These are phyloP conservation scores for Lycophotia porphyrea DNA, from an alignment of 2,888 invertebrate species.

Conservation along the genomic window DNA sequence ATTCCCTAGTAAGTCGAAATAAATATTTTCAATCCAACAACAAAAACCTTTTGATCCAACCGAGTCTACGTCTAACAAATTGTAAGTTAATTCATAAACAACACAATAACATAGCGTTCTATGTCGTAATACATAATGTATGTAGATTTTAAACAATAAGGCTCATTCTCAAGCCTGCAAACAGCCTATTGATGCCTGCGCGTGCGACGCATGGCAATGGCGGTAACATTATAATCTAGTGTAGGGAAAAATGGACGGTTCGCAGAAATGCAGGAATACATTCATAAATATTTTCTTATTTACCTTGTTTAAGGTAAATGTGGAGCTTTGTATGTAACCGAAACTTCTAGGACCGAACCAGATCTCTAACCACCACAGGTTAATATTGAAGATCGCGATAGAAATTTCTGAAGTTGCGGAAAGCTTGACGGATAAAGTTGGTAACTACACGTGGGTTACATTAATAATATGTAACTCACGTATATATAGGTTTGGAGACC, in stretches of 20 bases:
- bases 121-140: slow-evolving; percentile 49
- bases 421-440: background rate
- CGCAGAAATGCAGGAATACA: slow-evolving; percentile 53
- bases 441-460: background rate
- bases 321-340: background rate
- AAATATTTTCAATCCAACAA: background rate
- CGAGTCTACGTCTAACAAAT: slow-evolving; percentile 13
- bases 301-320: slow-evolving; percentile 54
- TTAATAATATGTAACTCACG: too few relatives aligned
- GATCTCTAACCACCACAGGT: background rate
- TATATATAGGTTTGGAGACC: background rate
- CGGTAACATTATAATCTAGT: slow-evolving; percentile 52
- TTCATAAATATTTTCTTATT: slow-evolving; percentile 51
- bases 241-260: slow-evolving; percentile 52
- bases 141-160: slow-evolving; percentile 29
- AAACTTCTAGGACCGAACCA: background rate
- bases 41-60: background rate
- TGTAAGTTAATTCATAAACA: slow-evolving; percentile 40
- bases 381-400: background rate
- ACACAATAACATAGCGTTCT: slow-evolving; percentile 26
- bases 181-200: slow-evolving; percentile 44
- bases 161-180: slow-evolving; percentile 50
- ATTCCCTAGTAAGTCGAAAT: background rate
- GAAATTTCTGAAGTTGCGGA: background rate
- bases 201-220: slow-evolving; percentile 56